Conservation (phyloP, 1,140 invertebrate species). For the Danaus plexippus region DNA sequence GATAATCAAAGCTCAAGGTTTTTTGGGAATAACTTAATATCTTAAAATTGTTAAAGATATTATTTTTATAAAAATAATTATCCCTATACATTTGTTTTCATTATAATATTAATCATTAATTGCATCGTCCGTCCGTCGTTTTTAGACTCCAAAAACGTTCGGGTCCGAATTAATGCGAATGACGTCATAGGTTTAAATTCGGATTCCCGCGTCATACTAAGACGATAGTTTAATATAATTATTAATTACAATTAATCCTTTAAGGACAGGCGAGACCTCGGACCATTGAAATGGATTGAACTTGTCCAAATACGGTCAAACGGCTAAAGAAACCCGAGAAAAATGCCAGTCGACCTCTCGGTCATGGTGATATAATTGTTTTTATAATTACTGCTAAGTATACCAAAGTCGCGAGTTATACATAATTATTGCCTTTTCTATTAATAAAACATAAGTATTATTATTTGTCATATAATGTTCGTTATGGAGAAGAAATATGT, state of each 20-base stretch:
- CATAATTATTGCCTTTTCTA: too few species aligned
- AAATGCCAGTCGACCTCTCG: slow-evolving; percentile 27
- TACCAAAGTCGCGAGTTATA: not conserved
- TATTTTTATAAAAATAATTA: too few species aligned
- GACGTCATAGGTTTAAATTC: slow-evolving; percentile 60
- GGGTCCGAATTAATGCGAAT: slow-evolving; percentile 26
- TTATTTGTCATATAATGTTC: too few species aligned
- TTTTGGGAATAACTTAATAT: not conserved
- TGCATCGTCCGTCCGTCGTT: not conserved
- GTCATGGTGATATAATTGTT: slow-evolving; percentile 15
- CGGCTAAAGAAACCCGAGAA: slow-evolving; percentile 28
- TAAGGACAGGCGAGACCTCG: slow-evolving; percentile 47
- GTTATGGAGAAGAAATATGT: too few species aligned
- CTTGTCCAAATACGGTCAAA: slow-evolving; percentile 38
- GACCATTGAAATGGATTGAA: slow-evolving; percentile 37
- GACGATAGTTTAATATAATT: slow-evolving; percentile 39
- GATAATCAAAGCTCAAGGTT: too few species aligned
- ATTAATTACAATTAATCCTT: slow-evolving; percentile 41
- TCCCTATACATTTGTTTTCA: too few species aligned
- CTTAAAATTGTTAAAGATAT: not conserved
- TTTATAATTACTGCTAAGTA: slow-evolving; percentile 10
- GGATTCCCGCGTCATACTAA: slow-evolving; percentile 50
- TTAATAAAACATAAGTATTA: too few species aligned
- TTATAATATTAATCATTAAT: too few species aligned
- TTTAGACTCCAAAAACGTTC: slow-evolving; percentile 8